Base-by-base conservation (phyloP, 2,797 vertebrate genomes). In the Acipenser ruthenus region DNA sequence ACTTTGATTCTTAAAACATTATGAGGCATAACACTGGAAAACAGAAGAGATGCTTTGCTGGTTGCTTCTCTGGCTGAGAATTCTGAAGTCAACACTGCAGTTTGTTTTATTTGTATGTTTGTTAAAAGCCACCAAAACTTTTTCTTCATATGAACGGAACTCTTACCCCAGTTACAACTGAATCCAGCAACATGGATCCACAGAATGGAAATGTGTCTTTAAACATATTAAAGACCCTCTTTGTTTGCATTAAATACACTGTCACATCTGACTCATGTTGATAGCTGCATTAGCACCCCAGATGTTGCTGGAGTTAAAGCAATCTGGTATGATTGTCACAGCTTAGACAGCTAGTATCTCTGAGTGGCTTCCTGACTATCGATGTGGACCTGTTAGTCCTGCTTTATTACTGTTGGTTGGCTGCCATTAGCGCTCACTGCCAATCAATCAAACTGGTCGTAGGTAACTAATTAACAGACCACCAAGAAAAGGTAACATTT, bases 391-490 rank as follows among this genome's bases (percentile, higher is more conserved):
- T 62, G 60, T 62, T 62, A 62, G 60, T 62, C 60, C 6, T 8
- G 60, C 60, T 37, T 23, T 62, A 62, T 62, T 23, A 62, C 60
- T 62, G 56, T 49, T 71, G 50, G n/a, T 53, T 61, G 56, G 11
- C 62, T 59, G 67, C n/a, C 56, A 67, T 53, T 60, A 67, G 66
- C 2, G 23, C 60, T 52, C 63, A 61, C 6, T 47, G 48, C 61
- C 58, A 61, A 37, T 67, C 60, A 50, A 61, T 67, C 66, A 67
- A 53, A 50, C 10, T 70, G 53, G 60, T 37, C 55, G 53, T 48
- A 23, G 23, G 53, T 48, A 52, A 60, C 66, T 18, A 64, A 51
- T 63, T 62, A 64, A 15, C 13, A 50, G 55, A 51, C 10, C 8
- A 15, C 47, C 66, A 61, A 67, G 60, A 67, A 56, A 56, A 53